Conservation (phyloP, 92 coral and sea anemone genomes). For the Pocillopora meandrina region DNA sequence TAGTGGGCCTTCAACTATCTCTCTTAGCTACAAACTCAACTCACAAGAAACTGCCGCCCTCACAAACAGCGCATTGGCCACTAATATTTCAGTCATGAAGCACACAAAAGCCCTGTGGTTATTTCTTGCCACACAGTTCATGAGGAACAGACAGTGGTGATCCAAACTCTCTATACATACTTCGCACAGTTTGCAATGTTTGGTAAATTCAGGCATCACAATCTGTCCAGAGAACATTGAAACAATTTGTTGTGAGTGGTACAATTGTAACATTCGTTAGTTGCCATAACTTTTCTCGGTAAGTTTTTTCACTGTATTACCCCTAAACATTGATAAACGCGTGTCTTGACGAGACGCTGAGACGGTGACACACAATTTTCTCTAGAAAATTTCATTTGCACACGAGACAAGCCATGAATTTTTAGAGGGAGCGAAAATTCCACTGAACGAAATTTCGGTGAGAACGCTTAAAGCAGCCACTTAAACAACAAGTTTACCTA, state of each 20-base stretch:
- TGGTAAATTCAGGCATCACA: slow-evolving; percentile 71
- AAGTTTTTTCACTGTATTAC: no score
- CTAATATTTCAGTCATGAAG: slow-evolving; percentile 62
- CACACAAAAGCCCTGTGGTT: slow-evolving; percentile 86
- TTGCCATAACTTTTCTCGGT: no score
- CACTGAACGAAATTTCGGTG: no score
- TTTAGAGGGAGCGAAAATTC: no score
- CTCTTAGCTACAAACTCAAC: slow-evolving; percentile 15
- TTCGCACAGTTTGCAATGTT: slow-evolving; percentile 91
- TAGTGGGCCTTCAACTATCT: neutral
- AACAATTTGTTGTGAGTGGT: neutral
- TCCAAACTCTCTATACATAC: slow-evolving; percentile 79
- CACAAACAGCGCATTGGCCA: slow-evolving; percentile 73
- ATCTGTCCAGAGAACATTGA: slow-evolving; percentile 53
- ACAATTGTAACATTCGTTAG: no score
- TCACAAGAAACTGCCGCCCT: slow-evolving; percentile 80
- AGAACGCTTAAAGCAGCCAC: no score
- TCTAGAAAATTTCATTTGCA: no score
- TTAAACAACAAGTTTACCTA: no score
- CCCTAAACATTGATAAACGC: no score
- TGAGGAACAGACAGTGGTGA: slow-evolving; percentile 93
- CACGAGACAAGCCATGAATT: no score
- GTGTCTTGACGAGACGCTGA: no score
- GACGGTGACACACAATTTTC: no score
- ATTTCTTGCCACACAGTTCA: slow-evolving; percentile 85